These are phyloP conservation scores for Cephalopholis sonnerati DNA, from an alignment of 2,113 vertebrate genomes.

Conservation along the genomic window DNA sequence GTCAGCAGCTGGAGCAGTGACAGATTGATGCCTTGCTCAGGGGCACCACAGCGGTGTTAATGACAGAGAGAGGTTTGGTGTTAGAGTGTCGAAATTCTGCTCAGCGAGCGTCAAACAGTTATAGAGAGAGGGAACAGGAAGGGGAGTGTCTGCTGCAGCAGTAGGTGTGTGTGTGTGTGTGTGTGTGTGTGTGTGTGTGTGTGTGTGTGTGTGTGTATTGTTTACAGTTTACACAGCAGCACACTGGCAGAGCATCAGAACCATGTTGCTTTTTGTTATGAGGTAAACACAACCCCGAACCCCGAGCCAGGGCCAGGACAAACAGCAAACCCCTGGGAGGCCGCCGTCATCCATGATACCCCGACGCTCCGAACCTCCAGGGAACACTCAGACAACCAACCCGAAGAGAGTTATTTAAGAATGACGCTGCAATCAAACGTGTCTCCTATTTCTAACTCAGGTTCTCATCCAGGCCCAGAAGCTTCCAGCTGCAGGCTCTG, in stretches of 20 bases:
- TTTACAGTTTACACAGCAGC: conserved; percentile 73
- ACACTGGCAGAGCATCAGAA: conserved; percentile 65
- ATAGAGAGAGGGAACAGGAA: conserved; percentile 3
- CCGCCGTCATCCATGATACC: conserved; percentile 55
- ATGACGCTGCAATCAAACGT: not conserved
- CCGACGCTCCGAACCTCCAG: not conserved
- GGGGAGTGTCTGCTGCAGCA: not conserved
- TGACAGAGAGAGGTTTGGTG: not conserved
- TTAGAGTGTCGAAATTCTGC: not conserved
- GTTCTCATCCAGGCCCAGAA: not conserved
- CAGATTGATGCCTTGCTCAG: conserved; percentile 18
- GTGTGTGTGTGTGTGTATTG: conserved; percentile 35
- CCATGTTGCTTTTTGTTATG: conserved; percentile 71
- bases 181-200: conserved; percentile 20
- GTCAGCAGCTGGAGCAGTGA: not conserved
- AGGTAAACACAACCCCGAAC: conserved; percentile 73
- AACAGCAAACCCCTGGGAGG: conserved; percentile 50
- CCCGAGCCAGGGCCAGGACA: conserved; percentile 57
- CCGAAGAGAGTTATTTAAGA: not conserved
- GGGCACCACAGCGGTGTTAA: not conserved
- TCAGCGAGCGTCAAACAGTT: not conserved
- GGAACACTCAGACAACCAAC: not conserved
- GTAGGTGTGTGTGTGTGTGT: conserved; percentile 27
- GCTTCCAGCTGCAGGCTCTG: not conserved
- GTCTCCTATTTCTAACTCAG: not conserved